Conservation (phyloP, 2,797 vertebrate genomes). For the Argyrosomus regius region DNA sequence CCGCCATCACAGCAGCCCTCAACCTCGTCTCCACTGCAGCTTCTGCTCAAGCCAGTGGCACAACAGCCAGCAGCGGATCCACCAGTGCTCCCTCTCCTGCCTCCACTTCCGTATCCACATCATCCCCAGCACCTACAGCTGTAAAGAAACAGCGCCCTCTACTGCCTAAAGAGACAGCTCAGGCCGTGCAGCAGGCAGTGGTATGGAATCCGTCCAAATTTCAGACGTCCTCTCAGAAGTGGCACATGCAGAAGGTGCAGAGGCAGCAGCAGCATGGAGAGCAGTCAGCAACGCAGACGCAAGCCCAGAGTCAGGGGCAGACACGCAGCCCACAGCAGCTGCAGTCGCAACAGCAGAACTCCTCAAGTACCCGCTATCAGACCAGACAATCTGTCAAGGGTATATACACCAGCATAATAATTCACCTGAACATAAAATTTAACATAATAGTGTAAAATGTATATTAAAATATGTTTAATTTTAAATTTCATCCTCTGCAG, state of each 20-base stretch:
- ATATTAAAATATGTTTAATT: background rate
- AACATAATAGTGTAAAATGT: background rate
- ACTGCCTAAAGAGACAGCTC: constrained; percentile 94
- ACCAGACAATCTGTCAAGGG: constrained; percentile 98
- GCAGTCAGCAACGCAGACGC: constrained; percentile 58
- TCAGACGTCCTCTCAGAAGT: constrained; percentile 97
- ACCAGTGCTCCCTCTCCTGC: constrained; percentile 65
- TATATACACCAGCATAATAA: constrained; percentile 66
- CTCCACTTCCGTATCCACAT: constrained; percentile 58
- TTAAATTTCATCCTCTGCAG: constrained; percentile 75
- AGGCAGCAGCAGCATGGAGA: constrained; percentile 90
- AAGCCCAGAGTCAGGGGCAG: constrained; percentile 56
- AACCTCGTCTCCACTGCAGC: constrained; percentile 81
- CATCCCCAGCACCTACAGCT: constrained; percentile 66
- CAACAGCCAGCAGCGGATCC: constrained; percentile 82
- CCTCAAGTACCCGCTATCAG: constrained; percentile 96
- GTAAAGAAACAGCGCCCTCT: constrained; percentile 98
- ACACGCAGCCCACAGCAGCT: constrained; percentile 73
- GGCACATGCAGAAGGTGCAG: constrained; percentile 96
- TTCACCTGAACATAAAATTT: background rate
- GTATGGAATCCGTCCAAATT: constrained; percentile 96
- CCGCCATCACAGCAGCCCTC: constrained; percentile 81
- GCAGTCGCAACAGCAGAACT: constrained; percentile 85
- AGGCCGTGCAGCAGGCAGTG: constrained; percentile 91
- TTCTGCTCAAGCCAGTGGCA: constrained; percentile 72